Evolutionary conservation across 2,797 vertebrate species (phyloP).

Genomic region (Sardinella longiceps): DNA sequence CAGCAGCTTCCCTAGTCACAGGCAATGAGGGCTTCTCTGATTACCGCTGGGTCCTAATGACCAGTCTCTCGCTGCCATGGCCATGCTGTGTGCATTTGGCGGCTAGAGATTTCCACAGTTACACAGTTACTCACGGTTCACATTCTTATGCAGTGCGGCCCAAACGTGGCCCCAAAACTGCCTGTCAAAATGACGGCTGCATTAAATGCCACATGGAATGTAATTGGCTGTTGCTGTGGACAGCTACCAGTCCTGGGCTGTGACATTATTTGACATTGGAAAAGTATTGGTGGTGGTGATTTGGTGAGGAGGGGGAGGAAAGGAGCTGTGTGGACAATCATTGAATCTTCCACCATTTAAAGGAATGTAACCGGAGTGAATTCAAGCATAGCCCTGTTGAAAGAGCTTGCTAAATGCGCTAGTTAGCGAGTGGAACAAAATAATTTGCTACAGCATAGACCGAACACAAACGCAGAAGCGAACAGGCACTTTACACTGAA

Average conservation of each 20-base stretch:
- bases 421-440: no score
- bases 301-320: not conserved
- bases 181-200: not conserved
- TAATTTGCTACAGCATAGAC: no score
- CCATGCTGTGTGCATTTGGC: conserved; percentile 11
- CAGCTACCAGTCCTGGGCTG: not conserved
- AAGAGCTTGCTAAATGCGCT: no score
- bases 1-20: not conserved
- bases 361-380: no score
- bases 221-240: not conserved
- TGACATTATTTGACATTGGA: not conserved
- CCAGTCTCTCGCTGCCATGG: conserved; percentile 58
- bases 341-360: not conserved
- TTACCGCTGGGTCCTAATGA: not conserved
- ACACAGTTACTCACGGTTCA: conserved; percentile 3
- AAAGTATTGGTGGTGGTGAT: not conserved
- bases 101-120: not conserved
- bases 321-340: not conserved
- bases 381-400: no score
- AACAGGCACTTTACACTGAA: no score
- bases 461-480: no score
- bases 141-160: not conserved
- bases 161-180: not conserved
- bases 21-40: not conserved
- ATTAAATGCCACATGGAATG: not conserved